phyloP scores from a whole-genome alignment of 2,113 vertebrate species.

The Callionymus lyra region DNA sequence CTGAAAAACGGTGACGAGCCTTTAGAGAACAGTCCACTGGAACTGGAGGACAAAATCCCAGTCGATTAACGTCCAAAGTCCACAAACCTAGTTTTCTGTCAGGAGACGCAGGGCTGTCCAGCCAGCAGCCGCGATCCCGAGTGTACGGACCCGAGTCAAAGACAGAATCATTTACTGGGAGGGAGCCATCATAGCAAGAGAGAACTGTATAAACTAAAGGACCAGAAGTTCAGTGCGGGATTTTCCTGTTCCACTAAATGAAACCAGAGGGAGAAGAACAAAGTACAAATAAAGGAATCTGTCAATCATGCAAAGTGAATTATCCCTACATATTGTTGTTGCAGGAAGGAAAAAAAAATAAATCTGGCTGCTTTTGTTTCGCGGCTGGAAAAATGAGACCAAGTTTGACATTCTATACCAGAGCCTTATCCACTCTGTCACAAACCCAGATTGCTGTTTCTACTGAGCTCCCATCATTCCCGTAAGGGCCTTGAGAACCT shows the following conservation, averaged over 20 bases:
- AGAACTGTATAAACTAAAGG: constrained; percentile 38
- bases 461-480: constrained; percentile 19
- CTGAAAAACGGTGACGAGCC: constrained; percentile 69
- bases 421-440: constrained; percentile 59
- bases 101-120: constrained; percentile 27
- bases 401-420: constrained; percentile 57
- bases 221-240: constrained; percentile 23
- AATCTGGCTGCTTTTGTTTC: constrained; percentile 11
- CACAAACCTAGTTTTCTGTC: constrained; percentile 23
- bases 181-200: constrained; percentile 24
- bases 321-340: constrained; percentile 18
- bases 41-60: constrained; percentile 59
- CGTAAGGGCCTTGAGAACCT: constrained; percentile 43
- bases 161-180: constrained; percentile 21
- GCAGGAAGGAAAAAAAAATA: constrained; percentile 13
- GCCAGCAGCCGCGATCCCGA: constrained; percentile 46
- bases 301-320: constrained; percentile 45
- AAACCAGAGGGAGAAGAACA: constrained; percentile 14
- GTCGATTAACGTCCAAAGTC: constrained; percentile 53
- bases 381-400: constrained; percentile 33
- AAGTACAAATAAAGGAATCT: constrained; percentile 27
- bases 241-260: constrained; percentile 33
- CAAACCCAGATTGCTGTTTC: constrained; percentile 13
- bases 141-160: constrained; percentile 50
- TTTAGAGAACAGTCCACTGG: constrained; percentile 52